A percentile compares a stretch with the other conserved stretches of the same genome.
Conservation (phyloP, 2,797 vertebrate species). For the Galago senegalensis region DNA sequence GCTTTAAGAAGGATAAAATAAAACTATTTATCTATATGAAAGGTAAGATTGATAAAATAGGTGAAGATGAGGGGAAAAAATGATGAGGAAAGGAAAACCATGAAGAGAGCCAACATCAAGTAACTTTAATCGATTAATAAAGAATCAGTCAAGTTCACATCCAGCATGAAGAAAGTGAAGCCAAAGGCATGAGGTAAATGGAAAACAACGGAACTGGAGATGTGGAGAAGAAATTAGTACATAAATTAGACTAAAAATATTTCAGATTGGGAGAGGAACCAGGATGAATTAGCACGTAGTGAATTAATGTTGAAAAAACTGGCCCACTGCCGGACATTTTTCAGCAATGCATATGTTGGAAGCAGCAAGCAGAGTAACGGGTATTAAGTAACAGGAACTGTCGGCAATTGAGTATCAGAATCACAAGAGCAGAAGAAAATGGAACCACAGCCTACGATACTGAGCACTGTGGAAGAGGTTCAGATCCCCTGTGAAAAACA, state of each 20-base stretch:
- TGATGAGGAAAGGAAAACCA: slow-evolving; percentile 11
- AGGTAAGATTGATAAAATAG: slow-evolving; percentile 22
- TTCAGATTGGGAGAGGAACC: slow-evolving; percentile 34
- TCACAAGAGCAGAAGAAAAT: background rate
- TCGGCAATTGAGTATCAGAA: background rate
- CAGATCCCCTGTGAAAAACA: background rate
- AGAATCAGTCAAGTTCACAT: slow-evolving; percentile 14
- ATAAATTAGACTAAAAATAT: slow-evolving; percentile 28
- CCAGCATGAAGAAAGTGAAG: background rate
- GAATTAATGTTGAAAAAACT: background rate
- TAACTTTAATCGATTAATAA: slow-evolving; percentile 8
- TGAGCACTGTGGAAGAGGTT: background rate
- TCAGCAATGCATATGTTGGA: background rate
- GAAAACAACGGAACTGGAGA: background rate
- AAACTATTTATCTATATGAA: background rate
- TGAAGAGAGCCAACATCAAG: background rate
- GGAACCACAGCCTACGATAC: background rate
- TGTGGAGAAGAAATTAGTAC: background rate
- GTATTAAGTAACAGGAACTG: background rate
- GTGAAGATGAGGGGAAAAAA: background rate
- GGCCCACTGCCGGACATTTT: background rate
- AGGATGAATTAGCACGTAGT: background rate
- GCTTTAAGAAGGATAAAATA: background rate
- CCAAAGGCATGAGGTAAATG: slow-evolving; percentile 9
- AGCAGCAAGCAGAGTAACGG: background rate